phyloP scores from a whole-genome alignment of 2,797 vertebrate genomes.

The Hozukius guyotensis region DNA sequence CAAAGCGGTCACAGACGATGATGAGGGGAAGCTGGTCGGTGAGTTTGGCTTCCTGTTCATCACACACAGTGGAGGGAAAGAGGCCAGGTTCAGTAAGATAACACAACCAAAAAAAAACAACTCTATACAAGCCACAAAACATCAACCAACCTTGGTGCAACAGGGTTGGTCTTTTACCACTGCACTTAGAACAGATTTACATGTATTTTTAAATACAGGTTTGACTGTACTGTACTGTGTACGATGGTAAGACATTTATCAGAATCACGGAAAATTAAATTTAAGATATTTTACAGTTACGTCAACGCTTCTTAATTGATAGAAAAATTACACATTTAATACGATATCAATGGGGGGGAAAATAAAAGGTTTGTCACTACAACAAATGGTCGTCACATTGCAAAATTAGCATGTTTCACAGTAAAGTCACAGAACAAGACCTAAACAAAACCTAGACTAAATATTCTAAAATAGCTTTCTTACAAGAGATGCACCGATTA shows the following conservation, averaged over 20 bases:
- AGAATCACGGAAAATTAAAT: conserved; percentile 25
- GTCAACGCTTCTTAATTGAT: conserved; percentile 15
- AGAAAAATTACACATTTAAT: conserved; percentile 5
- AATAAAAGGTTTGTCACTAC: conserved; percentile 31
- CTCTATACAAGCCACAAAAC: background rate
- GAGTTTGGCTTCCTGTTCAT: conserved; percentile 96
- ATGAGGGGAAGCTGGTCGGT: conserved; percentile 98
- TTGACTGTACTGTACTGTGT: conserved; percentile 8
- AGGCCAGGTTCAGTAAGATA: background rate
- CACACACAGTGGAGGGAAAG: conserved; percentile 53
- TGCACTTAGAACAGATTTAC: background rate
- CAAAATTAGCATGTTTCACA: conserved; percentile 10
- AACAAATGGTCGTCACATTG: conserved; percentile 46
- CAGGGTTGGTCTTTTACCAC: background rate
- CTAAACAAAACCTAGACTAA: background rate
- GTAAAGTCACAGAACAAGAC: background rate
- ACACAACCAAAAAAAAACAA: background rate
- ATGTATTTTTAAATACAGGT: background rate
- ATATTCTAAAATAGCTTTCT: background rate
- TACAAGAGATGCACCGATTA: background rate
- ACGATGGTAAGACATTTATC: background rate
- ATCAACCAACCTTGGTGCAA: conserved; percentile 22
- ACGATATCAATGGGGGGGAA: background rate
- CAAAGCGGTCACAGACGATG: conserved; percentile 98
- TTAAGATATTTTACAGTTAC: conserved; percentile 22